These are phyloP conservation scores for Microctenopoma lineatum DNA, from an alignment of 2,797 vertebrate species.

Conservation along the genomic window DNA sequence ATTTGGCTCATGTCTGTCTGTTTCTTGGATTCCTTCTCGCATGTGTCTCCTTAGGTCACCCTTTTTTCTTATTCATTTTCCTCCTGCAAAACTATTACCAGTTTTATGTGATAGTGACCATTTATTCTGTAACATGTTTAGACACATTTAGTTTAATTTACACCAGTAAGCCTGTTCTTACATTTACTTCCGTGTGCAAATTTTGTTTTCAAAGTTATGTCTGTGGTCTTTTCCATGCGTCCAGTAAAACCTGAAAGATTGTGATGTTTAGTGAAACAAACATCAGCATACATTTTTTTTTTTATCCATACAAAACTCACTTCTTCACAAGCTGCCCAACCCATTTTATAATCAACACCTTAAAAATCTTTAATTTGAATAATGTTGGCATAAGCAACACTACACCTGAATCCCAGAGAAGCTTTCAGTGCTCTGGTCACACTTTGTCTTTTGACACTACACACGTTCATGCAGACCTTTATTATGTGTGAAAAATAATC, in stretches of 20 bases:
- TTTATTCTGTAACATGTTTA: not conserved
- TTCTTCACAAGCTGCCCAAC: not conserved
- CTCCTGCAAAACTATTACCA: not conserved
- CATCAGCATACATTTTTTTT: slow-evolving; percentile 3
- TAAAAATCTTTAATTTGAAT: not conserved
- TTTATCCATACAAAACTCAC: not conserved
- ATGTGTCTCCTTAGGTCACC: not conserved
- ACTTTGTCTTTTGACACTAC: not conserved
- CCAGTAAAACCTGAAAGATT: slow-evolving; percentile 1
- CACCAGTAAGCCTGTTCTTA: no score
- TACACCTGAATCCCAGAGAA: no score
- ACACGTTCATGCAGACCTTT: not conserved
- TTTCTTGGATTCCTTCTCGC: slow-evolving; percentile 1
- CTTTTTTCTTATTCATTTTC: not conserved
- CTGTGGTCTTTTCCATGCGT: not conserved
- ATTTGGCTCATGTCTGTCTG: slow-evolving; percentile 19
- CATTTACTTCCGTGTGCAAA: not conserved
- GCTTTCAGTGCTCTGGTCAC: no score
- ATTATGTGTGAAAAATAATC: no score
- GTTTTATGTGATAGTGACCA: not conserved
- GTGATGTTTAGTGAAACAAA: slow-evolving; percentile 3
- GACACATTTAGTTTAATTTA: not conserved
- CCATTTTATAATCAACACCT: not conserved
- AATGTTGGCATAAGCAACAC: no score
- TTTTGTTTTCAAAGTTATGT: not conserved